These are phyloP conservation scores for Nothocercus julius DNA, from an alignment of 2,113 vertebrate genomes.

Conservation along the genomic window DNA sequence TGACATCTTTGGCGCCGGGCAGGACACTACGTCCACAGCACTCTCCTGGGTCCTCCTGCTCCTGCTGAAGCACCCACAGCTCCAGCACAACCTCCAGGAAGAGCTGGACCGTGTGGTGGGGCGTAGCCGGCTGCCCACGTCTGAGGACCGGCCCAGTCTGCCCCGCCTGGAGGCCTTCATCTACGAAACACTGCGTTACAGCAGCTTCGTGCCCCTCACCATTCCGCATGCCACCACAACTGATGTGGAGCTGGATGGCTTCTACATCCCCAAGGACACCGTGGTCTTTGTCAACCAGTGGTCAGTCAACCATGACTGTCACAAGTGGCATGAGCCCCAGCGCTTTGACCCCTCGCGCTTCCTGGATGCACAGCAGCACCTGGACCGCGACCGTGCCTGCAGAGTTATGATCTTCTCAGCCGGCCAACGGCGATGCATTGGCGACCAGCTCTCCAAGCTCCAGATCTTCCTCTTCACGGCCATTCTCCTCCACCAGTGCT, in stretches of 20 bases:
- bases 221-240: constrained; percentile 88
- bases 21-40: constrained; percentile 83
- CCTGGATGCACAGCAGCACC: constrained; percentile 68
- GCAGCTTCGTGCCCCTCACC: constrained; percentile 88
- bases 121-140: constrained; percentile 75
- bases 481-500: constrained; percentile 85
- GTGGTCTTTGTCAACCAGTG: constrained; percentile 91
- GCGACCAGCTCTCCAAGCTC: constrained; percentile 82
- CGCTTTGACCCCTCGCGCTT: constrained; percentile 84
- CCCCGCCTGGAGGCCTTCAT: constrained; percentile 86
- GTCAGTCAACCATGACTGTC: constrained; percentile 86
- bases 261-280: constrained; percentile 85
- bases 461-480: constrained; percentile 84
- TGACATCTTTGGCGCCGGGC: constrained; percentile 86
- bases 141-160: constrained; percentile 76
- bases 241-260: constrained; percentile 82
- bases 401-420: constrained; percentile 86
- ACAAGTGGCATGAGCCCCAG: constrained; percentile 84
- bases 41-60: constrained; percentile 86
- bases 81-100: constrained; percentile 79
- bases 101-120: constrained; percentile 85
- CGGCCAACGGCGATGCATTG: constrained; percentile 86
- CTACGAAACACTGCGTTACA: constrained; percentile 86
- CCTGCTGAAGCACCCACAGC: constrained; percentile 79
- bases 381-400: constrained; percentile 77